Base-by-base conservation (phyloP, 2,113 vertebrate genomes). In the Ophiodon elongatus region DNA sequence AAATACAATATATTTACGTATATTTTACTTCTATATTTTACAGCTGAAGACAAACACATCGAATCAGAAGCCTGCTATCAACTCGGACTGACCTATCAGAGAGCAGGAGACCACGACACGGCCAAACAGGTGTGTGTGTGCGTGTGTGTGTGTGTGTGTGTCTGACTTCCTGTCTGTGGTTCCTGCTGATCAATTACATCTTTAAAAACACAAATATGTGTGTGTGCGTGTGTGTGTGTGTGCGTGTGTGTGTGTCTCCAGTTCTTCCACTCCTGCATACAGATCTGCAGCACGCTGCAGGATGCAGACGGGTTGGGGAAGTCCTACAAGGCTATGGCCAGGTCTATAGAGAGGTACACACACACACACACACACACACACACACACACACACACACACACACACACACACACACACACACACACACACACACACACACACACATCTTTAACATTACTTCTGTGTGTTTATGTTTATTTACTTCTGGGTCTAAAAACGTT, bases 301-400 rank as follows among this genome's bases (percentile, higher is more conserved):
- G 83, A 95, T 13, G 8, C 76, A 23, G 77, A 86, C 0, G 73
- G 84, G 8, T 70, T 92, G 23, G 91, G 83, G 1, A 89, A 76
- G 66, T 73, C 89, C 19, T 93, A 92, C 76, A 93, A 78, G 67
- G 93, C 93, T 2, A 83, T 87, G 25, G 91, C 91, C 72, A 87
- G 82, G 70, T 93, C 82, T 67, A 23, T 91, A 14, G 71, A 94
- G 78, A 93, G 92, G 94, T 95, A 67, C 17, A 43, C 31, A 82
- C 69, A 83, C 70, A 45, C 41, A 75, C 25, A 76, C 39, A 56
- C 33, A 81, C 43, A 68, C 41, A 68, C 63, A 60, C 31, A 43
- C 64, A 29, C 15, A 37, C 19, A 10, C 33, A 62, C 29, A 19
- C 14, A 67, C 17, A 43, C 29, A 84, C 69, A 83, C 69, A 45